phyloP scores from a whole-genome alignment of 2,797 vertebrate species.

The Leptatherina wallacei region DNA sequence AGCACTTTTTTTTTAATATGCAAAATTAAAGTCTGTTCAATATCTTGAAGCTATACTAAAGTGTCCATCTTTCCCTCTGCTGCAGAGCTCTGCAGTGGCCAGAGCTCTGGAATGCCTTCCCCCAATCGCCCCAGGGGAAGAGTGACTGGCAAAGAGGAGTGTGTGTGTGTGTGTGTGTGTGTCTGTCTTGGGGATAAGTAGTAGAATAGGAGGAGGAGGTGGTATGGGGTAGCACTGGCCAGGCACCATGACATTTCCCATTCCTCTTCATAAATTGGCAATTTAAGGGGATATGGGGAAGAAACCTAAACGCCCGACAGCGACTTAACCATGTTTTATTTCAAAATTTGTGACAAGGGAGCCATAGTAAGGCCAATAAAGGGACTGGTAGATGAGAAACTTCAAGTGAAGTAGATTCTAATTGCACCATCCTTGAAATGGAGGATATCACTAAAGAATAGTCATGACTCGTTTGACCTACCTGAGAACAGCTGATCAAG shows the following conservation, averaged over 20 bases:
- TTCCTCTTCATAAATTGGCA: conserved; percentile 76
- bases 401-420: conserved; percentile 31
- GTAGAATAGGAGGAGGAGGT: conserved; percentile 11
- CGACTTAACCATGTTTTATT: conserved; percentile 55
- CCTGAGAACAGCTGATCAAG: neutral
- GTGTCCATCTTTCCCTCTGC: conserved; percentile 40
- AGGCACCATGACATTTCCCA: conserved; percentile 77
- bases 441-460: conserved; percentile 7
- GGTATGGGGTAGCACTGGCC: conserved; percentile 43
- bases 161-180: conserved; percentile 60
- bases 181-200: conserved; percentile 50
- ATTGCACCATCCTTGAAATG: conserved; percentile 33
- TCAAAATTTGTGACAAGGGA: conserved; percentile 36
- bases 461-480: neutral
- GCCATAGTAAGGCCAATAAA: conserved; percentile 28
- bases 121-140: conserved; percentile 70
- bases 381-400: conserved; percentile 22
- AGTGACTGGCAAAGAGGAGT: conserved; percentile 62
- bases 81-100: conserved; percentile 65
- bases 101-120: conserved; percentile 73
- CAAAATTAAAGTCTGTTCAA: conserved; percentile 27
- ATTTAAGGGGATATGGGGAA: conserved; percentile 63
- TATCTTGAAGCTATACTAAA: conserved; percentile 22
- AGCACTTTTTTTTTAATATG: conserved; percentile 1
- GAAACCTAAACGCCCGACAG: conserved; percentile 47